phyloP scores from a whole-genome alignment of 1,140 invertebrate genomes.

The Acyrthosiphon pisum region DNA sequence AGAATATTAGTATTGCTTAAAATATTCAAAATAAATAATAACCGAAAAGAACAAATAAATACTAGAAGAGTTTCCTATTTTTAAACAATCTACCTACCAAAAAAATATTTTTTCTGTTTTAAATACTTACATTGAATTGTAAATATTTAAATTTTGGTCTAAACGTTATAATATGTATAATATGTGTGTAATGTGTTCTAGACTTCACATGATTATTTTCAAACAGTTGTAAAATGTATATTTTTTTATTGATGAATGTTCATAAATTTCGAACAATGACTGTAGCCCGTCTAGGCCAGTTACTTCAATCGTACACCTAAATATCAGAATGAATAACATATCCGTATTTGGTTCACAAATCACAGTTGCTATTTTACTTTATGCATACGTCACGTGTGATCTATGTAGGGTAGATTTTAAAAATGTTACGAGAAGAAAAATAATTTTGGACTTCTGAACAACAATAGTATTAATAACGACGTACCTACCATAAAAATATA shows the following conservation, averaged over 20 bases:
- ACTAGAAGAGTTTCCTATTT: not conserved
- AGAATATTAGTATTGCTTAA: not conserved
- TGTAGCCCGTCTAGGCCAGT: not conserved
- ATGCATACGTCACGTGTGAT: not conserved
- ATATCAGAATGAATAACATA: not conserved
- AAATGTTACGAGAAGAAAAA: not conserved
- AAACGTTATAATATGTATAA: too few relatives aligned
- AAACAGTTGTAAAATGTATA: not conserved
- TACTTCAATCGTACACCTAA: not conserved
- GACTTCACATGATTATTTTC: not conserved
- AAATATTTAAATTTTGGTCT: not conserved
- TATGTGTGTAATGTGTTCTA: not conserved
- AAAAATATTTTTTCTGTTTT: not conserved
- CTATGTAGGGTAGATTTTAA: not conserved
- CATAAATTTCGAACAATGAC: not conserved
- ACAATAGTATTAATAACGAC: not conserved
- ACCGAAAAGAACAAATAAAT: not conserved
- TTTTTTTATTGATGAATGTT: not conserved
- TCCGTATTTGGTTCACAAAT: not conserved
- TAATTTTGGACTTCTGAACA: not conserved
- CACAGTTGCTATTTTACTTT: not conserved
- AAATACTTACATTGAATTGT: not conserved
- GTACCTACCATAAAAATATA: not conserved
- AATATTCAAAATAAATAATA: not conserved
- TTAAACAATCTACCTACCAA: not conserved